A percentile compares a stretch with the other conserved stretches of the same genome.
Conservation (phyloP, 2,797 vertebrate genomes). For the Myotis daubentonii region DNA sequence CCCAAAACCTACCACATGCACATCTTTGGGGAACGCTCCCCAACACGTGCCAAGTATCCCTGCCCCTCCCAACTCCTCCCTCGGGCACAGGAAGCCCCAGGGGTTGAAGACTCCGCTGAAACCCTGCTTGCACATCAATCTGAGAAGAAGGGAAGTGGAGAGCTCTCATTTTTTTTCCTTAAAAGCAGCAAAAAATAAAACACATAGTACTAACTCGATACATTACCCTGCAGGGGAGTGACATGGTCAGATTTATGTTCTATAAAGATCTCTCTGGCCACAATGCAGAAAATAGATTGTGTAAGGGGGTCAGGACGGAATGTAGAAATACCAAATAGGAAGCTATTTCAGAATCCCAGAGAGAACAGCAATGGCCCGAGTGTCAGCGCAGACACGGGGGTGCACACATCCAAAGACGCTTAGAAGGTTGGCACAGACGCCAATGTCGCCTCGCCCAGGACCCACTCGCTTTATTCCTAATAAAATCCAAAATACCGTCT, state of each 20-base stretch:
- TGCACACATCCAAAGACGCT: neutral
- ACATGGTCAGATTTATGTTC: conserved; percentile 49
- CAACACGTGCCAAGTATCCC: no score
- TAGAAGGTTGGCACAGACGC: neutral
- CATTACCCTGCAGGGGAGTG: conserved; percentile 48
- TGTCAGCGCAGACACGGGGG: neutral
- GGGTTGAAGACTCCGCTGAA: neutral
- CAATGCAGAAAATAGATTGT: conserved; percentile 39
- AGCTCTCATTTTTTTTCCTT: conserved; percentile 47
- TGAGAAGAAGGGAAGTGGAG: conserved; percentile 17
- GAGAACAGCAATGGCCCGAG: neutral
- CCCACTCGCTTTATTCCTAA: neutral
- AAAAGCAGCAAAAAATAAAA: conserved; percentile 45
- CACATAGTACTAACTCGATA: conserved; percentile 35
- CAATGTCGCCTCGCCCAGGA: neutral
- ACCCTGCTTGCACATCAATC: neutral
- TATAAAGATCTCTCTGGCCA: conserved; percentile 55
- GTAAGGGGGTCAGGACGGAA: neutral
- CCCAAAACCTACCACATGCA: neutral
- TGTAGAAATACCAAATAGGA: neutral
- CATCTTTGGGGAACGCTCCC: neutral
- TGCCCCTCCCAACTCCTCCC: neutral
- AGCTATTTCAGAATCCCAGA: conserved; percentile 2
- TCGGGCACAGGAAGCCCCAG: neutral
- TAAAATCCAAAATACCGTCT: neutral